Percentiles rank a stretch among this genome's conserved stretches.
phyloP scores from a whole-genome alignment of 2,888 invertebrate genomes.

The Dryocosmus kuriphilus region DNA sequence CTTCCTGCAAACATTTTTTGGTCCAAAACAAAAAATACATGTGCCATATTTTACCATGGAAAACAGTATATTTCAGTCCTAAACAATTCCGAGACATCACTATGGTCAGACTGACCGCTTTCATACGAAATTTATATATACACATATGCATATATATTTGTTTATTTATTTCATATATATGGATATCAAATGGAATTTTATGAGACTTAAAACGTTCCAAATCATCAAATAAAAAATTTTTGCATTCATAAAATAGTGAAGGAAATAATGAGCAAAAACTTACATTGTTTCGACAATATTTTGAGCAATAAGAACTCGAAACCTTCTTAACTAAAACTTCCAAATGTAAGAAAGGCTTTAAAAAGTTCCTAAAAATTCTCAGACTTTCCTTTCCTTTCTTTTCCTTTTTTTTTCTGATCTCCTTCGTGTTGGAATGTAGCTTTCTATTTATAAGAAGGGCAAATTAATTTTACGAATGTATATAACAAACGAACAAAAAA shows the following conservation, averaged over 20 bases:
- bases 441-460: neutral
- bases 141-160: too few relatives aligned
- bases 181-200: too few relatives aligned
- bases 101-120: too few relatives aligned
- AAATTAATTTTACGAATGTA: neutral
- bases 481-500: too few relatives aligned
- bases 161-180: too few relatives aligned
- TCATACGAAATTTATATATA: too few relatives aligned
- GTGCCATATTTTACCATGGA: too few relatives aligned
- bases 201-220: neutral
- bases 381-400: neutral
- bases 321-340: constrained; percentile 25
- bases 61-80: too few relatives aligned
- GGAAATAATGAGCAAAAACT: neutral
- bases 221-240: neutral
- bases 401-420: neutral
- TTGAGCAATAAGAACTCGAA: neutral
- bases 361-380: constrained; percentile 4
- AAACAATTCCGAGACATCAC: too few relatives aligned
- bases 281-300: neutral
- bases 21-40: too few relatives aligned
- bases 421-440: neutral
- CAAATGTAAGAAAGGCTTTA: neutral
- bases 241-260: neutral
- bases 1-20: too few relatives aligned